Evolutionary conservation across 2,113 vertebrate species (phyloP), one percentile per base, ranked within the genome.

Genomic region (Motacilla alba): DNA sequence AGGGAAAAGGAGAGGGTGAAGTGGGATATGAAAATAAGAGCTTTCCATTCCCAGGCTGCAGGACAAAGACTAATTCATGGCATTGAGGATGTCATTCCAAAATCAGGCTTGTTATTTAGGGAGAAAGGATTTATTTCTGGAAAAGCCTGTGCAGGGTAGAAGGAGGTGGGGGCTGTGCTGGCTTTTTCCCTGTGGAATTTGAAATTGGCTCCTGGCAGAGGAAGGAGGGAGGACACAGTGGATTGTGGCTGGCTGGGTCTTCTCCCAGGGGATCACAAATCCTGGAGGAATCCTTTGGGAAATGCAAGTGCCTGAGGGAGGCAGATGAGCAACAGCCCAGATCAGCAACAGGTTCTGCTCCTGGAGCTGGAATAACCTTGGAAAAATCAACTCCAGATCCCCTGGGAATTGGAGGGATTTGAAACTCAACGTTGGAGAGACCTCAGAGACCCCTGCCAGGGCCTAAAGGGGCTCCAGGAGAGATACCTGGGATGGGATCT

Each of bases 381-480:
- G 26, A 3, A 49, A 62, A 27, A 62, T 33, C 43, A 28, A 6
- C 43, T 49, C 31, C 15, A 44, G 73, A 35, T 37, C 22, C 56
- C 31, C 1, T 43, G 67, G 60, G 53, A 35, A 56, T 18, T 24
- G 27, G 17, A 72, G 21, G 31, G 28, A 37, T 56, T 85, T 18
- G 59, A 33, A 58, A 73, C 6, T 66, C 35, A 23, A 2, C 12
- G 2, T 3, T 88, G 59, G 50, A 12, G 59, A 37, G 52, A 35
- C 0, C 50, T 64, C 11, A 6, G 49, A 74, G 59, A n/a, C 11
- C 11, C 31, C 19, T 59, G 2, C 0, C 33, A 35, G 67, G 37
- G 13, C 26, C 33, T 27, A 0, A 7, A 47, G 58, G 49, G 18
- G 58, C 58, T 74, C 58, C 58, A 64, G 81, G 60, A 67, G 41